Base-by-base conservation (phyloP, 2,113 vertebrate species). In the Sylvia atricapilla region DNA sequence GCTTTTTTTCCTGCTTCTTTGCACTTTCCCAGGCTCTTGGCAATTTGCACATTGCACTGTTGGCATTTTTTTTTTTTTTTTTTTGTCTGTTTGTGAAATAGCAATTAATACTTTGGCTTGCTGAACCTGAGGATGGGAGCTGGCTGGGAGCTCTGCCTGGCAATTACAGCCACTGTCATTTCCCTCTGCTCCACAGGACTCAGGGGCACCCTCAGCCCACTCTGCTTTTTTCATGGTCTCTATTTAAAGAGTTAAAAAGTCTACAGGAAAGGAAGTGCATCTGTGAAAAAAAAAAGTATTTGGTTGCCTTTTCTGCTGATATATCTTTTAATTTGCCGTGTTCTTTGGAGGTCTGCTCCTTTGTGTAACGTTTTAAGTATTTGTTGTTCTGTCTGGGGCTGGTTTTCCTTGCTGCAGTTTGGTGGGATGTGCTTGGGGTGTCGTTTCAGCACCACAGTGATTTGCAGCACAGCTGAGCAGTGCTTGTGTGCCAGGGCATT, bases 91-190 rank as follows among this genome's bases (percentile, higher is more conserved):
- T 35, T 47, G 7, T 87, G 68, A 67, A 87, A 28, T 28, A 44
- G 13, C n/a, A 58, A 2, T 80, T 53, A 69, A 27, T 58, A 1
- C 37, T 60, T 82, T 44, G 79, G 39, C 67, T 59, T 49, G 59
- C 15, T 63, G 80, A 56, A 11, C 10, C 25, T 31, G 58, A 4
- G 47, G 43, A 1, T 75, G 52, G 74, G 63, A 66, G 82, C 69
- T 84, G 9, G 47, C 43, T 44, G 76, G 30, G 25, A 68, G 53
- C 63, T 62, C 15, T 66, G 72, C 44, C 62, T 68, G 72, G 11
- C 41, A 13, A 0, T 22, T 6, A 3, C 6, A 23, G 10, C 4
- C 4, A 0, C 24, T 7, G 46, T 27, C 8, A 8, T 62, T 58
- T 27, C 35, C 15, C 3, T 6, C 75, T 50, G 79, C 63, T 43